Percentiles rank a stretch among this genome's conserved stretches.
These are phyloP conservation scores for Anagyrus pseudococci DNA, from an alignment of 2,888 invertebrate species.

Conservation along the genomic window DNA sequence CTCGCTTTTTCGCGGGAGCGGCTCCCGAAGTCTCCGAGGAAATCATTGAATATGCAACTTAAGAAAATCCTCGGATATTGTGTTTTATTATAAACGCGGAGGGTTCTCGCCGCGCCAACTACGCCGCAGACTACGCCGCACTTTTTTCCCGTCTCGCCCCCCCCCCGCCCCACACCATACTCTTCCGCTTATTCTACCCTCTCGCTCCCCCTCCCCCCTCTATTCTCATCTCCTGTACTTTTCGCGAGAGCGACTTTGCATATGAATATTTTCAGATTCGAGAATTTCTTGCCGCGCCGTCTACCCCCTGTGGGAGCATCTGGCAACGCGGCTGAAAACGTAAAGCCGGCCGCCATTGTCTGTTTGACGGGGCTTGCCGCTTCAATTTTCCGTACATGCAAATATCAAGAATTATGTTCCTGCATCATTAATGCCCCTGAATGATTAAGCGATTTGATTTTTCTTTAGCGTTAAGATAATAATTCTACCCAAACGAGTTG, in stretches of 20 bases:
- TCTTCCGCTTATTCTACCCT: constrained; percentile 22
- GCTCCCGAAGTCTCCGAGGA: constrained; percentile 70
- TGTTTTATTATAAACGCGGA: constrained; percentile 62
- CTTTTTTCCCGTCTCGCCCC: neutral
- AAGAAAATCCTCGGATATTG: constrained; percentile 61
- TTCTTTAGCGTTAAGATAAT: no score
- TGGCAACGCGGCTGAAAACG: constrained; percentile 7
- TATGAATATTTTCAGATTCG: constrained; percentile 59
- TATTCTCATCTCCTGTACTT: constrained; percentile 28
- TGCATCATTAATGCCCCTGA: constrained; percentile 7
- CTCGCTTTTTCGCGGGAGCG: no score
- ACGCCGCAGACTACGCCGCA: constrained; percentile 9
- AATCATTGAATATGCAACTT: constrained; percentile 80
- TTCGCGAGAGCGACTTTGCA: constrained; percentile 50
- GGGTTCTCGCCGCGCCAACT: constrained; percentile 41
- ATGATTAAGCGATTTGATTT: no score
- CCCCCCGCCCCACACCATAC: no score
- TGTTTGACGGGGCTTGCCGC: constrained; percentile 1
- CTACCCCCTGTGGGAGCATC: constrained; percentile 48
- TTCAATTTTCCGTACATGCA: constrained; percentile 32
- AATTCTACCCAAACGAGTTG: no score
- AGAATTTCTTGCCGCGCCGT: constrained; percentile 49
- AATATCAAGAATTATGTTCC: constrained; percentile 13
- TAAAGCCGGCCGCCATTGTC: neutral
- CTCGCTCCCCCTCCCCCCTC: constrained; percentile 19